phyloP scores from a whole-genome alignment of 2,113 vertebrate species.

The Stegastes partitus region DNA sequence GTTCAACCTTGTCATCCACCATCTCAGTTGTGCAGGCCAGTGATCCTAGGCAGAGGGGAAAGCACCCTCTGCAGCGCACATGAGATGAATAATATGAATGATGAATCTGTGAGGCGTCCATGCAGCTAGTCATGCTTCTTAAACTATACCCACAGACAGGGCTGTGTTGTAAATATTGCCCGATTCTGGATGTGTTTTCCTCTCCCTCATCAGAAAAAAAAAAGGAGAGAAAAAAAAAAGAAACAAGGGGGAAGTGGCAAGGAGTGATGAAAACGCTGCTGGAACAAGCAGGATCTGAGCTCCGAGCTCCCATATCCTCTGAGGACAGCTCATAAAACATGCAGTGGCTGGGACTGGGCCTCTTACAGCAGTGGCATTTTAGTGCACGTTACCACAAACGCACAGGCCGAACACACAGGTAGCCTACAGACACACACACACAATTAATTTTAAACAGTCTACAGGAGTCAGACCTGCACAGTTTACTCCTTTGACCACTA shows the following conservation, averaged over 20 bases:
- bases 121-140: slow-evolving; percentile 34
- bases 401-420: slow-evolving; percentile 52
- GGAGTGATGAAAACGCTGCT: slow-evolving; percentile 74
- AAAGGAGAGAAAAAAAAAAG: slow-evolving; percentile 5
- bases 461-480: slow-evolving; percentile 20
- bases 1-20: slow-evolving; percentile 68
- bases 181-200: slow-evolving; percentile 62
- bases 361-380: slow-evolving; percentile 77
- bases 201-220: slow-evolving; percentile 32
- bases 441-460: slow-evolving; percentile 60
- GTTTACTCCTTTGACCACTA: slow-evolving; percentile 42
- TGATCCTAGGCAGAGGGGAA: slow-evolving; percentile 54
- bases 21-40: slow-evolving; percentile 50
- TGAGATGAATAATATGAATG: slow-evolving; percentile 61
- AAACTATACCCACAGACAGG: slow-evolving; percentile 48
- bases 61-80: slow-evolving; percentile 49
- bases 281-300: slow-evolving; percentile 80
- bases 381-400: slow-evolving; percentile 62
- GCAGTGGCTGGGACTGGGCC: slow-evolving; percentile 73
- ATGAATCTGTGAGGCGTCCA: slow-evolving; percentile 43
- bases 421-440: slow-evolving; percentile 59
- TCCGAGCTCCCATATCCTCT: slow-evolving; percentile 78
- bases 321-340: slow-evolving; percentile 86
- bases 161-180: slow-evolving; percentile 59
- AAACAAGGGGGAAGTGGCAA: slow-evolving; percentile 29